phyloP scores from a whole-genome alignment of 2,113 vertebrate genomes.

The Rhynchomys soricoides region DNA sequence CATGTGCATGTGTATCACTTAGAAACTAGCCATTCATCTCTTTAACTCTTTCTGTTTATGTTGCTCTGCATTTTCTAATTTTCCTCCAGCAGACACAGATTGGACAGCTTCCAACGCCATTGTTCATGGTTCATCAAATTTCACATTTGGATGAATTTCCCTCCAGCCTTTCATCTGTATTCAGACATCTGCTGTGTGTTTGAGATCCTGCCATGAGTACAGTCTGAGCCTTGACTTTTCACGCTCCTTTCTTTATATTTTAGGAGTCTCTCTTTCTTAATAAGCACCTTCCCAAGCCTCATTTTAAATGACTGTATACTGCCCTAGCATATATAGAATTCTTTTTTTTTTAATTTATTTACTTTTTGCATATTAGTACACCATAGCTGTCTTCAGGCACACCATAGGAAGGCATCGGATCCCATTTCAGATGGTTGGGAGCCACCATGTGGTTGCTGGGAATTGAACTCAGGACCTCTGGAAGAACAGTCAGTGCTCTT shows the following conservation, averaged over 20 bases:
- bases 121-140: neutral
- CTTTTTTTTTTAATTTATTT: too few relatives aligned
- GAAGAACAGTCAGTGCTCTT: too few relatives aligned
- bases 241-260: constrained; percentile 37
- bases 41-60: neutral
- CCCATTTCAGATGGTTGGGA: too few relatives aligned
- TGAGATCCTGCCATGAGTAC: constrained; percentile 29
- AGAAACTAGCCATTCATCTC: neutral
- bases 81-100: neutral
- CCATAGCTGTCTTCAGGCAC: too few relatives aligned
- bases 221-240: constrained; percentile 31
- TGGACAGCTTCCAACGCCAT: neutral
- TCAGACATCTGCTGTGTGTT: constrained; percentile 17
- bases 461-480: too few relatives aligned
- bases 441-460: too few relatives aligned
- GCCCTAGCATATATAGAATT: neutral
- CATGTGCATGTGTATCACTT: neutral
- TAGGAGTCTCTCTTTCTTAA: constrained; percentile 21
- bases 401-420: too few relatives aligned
- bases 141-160: constrained; percentile 37
- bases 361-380: too few relatives aligned
- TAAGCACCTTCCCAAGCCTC: constrained; percentile 7
- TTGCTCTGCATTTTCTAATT: neutral
- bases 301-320: neutral
- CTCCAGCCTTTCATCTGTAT: neutral